A percentile compares a stretch with the other conserved stretches of the same genome.
These are phyloP conservation scores for Eleutherodactylus coqui DNA, from an alignment of 2,797 vertebrate species.

Conservation along the genomic window DNA sequence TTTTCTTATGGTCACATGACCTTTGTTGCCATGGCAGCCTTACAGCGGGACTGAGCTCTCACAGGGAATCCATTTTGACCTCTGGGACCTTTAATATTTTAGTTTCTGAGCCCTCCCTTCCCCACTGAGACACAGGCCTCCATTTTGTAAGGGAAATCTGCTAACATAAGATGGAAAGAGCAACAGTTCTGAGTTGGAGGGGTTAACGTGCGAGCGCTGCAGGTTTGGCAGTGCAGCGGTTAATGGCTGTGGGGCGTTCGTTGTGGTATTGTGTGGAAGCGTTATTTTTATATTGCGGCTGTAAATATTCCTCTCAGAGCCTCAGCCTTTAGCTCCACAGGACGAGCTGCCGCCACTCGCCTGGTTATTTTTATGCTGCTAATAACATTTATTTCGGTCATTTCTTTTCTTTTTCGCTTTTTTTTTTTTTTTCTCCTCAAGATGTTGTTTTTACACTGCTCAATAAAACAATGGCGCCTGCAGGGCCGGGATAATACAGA, in stretches of 20 bases:
- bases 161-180: background rate
- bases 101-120: background rate
- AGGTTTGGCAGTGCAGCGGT: conserved; percentile 6
- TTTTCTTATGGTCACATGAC: conserved; percentile 44
- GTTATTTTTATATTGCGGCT: conserved; percentile 54
- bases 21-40: conserved; percentile 26
- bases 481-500: background rate
- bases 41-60: conserved; percentile 18
- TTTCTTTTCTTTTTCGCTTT: background rate
- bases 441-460: background rate
- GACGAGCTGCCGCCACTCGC: conserved; percentile 32
- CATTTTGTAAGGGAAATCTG: background rate
- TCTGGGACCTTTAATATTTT: conserved; percentile 20
- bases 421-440: background rate
- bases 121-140: background rate
- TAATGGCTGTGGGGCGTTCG: conserved; percentile 24
- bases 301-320: conserved; percentile 51
- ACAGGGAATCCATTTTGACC: conserved; percentile 40
- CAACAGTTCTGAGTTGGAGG: background rate
- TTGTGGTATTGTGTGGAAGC: conserved; percentile 41
- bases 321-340: conserved; percentile 16
- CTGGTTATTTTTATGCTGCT: conserved; percentile 23
- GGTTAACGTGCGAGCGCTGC: conserved; percentile 1
- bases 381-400: conserved; percentile 37
- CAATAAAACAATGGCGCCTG: background rate